Conservation (phyloP, 2,113 vertebrate genomes). For the Chinchilla lanigera region DNA sequence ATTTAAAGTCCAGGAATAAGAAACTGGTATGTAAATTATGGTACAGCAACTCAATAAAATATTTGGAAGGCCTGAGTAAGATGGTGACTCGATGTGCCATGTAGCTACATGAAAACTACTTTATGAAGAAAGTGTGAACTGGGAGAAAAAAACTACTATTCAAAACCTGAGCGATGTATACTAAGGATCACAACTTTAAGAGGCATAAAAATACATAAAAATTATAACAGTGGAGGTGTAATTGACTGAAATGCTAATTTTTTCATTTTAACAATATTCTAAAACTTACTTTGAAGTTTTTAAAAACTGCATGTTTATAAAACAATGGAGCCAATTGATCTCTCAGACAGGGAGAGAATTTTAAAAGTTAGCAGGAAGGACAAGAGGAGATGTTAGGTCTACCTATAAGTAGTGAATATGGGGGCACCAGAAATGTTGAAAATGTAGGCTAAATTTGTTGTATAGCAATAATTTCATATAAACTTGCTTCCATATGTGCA, state of each 20-base stretch:
- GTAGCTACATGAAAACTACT: not conserved
- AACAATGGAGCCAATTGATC: not conserved
- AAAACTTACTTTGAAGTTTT: not conserved
- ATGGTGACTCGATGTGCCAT: not conserved
- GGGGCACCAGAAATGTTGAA: not conserved
- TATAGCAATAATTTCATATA: not conserved
- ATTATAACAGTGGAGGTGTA: not conserved
- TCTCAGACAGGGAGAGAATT: not conserved
- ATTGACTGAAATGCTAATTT: not conserved
- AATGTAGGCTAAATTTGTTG: not conserved
- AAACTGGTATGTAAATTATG: not conserved
- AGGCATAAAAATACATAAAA: not conserved
- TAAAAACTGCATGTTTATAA: not conserved
- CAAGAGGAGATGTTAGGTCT: not conserved
- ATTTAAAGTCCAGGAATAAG: not conserved
- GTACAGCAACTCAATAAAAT: not conserved
- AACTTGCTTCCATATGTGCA: not conserved
- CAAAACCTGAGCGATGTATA: not conserved
- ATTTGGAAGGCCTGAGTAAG: not conserved
- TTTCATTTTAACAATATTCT: not conserved
- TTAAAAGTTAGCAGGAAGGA: not conserved
- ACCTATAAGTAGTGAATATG: not conserved
- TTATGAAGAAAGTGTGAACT: conserved; percentile 9
- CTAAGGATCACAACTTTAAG: not conserved
- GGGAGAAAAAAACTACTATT: not conserved